A percentile compares a stretch with the other conserved stretches of the same genome.
These are phyloP conservation scores for Drosophila pachea DNA, from an alignment of 1,140 invertebrate genomes.

Conservation along the genomic window DNA sequence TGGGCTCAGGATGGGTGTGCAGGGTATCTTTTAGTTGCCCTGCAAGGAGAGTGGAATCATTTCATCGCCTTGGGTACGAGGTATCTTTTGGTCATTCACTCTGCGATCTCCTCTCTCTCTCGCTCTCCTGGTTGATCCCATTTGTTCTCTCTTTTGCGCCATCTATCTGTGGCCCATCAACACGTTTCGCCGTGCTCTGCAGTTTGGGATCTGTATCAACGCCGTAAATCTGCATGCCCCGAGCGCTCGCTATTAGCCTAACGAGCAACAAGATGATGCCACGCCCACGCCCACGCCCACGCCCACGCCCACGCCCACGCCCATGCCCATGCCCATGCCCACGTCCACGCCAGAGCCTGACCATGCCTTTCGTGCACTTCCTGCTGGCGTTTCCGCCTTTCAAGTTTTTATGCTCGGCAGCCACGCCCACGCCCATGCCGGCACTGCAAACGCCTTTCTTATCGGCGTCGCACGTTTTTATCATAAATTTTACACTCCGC, in stretches of 20 bases:
- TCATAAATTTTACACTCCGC: constrained; percentile 72
- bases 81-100: constrained; percentile 5
- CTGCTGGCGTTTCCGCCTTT: constrained; percentile 3
- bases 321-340: not conserved
- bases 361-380: constrained; percentile 13
- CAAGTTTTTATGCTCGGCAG: not conserved
- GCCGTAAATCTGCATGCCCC: constrained; percentile 37
- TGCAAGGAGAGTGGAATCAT: not conserved
- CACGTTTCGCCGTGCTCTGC: constrained; percentile 22
- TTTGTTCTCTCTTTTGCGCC: not conserved
- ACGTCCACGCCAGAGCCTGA: constrained; percentile 3
- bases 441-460: constrained; percentile 44
- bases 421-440: not conserved
- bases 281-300: constrained; percentile 13
- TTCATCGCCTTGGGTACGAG: constrained; percentile 1
- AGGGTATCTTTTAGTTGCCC: not conserved
- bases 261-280: constrained; percentile 67
- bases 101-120: not conserved
- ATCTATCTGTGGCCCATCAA: constrained; percentile 20
- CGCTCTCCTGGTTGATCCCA: no score
- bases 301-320: constrained; percentile 4
- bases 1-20: not conserved
- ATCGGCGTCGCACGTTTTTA: constrained; percentile 70
- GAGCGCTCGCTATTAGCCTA: constrained; percentile 57
- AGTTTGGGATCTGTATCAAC: constrained; percentile 33